Base-by-base conservation (phyloP, 2,888 invertebrate species). In the Apantesis nais region DNA sequence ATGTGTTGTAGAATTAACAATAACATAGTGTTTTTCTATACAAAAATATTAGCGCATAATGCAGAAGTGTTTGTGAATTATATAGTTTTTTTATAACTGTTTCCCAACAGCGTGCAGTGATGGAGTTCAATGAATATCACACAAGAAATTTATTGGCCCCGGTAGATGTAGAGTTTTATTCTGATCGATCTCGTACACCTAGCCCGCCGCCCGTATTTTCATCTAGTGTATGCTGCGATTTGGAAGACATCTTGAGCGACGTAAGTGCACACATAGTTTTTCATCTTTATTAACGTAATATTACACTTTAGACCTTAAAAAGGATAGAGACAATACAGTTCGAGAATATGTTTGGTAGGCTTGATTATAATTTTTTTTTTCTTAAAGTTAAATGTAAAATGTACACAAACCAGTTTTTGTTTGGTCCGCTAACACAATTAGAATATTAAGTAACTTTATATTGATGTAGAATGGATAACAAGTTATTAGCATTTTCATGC, bases 171-270 rank as follows among this genome's bases (percentile, higher is more conserved):
- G 90, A 90, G 79, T 92, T 85, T 86, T 91, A 85, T 83, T 83
- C 89, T 75, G 90, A 90, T 86, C 90, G 88, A 83, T 89, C 92
- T 78, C 88, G 88, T 71, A 89, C 90, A 19, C 89, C 90, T 67
- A 93, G 93, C 80, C 93, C 93, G 74, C 80, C 90, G 70, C 94
- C 94, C 68, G 91, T 94, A 72, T 87, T 95, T 78, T 84, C 89
- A 65, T 90, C 93, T 75, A 93, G 90, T 90, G 89, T 89, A 77
- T 89, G 89, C 87, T 91, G 91, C 81, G 94, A 94, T 85, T 88
- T 95, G 88, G 94, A 95, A 85, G 95, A 95, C 93, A 93, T 95
- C 86, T 93, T 95, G 90, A 93, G 90, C 90, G 95, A 95, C 92
- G 95, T 95, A 89, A 90, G 94, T 93, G 83, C 72, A 72, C 74